Evolutionary conservation across 2,888 invertebrate genomes (phyloP).

Genomic region (Ophioninae sp.): DNA sequence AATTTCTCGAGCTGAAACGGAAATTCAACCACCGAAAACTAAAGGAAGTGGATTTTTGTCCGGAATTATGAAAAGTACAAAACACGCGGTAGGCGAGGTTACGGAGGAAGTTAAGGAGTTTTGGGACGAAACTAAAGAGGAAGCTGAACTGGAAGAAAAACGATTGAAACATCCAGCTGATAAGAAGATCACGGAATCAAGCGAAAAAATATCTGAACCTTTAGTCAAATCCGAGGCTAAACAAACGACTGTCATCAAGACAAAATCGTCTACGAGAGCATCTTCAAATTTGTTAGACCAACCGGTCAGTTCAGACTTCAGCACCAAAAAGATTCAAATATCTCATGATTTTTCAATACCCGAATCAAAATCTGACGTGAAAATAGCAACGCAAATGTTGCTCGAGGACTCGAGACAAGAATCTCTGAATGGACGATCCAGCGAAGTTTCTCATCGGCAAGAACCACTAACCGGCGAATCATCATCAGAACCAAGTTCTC

Average conservation of each 20-base stretch:
- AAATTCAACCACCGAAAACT: slow-evolving; percentile 61
- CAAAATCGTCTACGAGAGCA: slow-evolving; percentile 18
- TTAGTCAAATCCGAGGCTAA: slow-evolving; percentile 38
- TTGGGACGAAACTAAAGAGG: slow-evolving; percentile 67
- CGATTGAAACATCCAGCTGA: slow-evolving; percentile 40
- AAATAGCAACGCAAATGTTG: slow-evolving; percentile 64
- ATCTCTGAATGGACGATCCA: no score
- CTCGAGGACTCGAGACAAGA: slow-evolving; percentile 58
- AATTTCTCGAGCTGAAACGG: slow-evolving; percentile 70
- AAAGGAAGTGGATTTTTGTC: slow-evolving; percentile 67
- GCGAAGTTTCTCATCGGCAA: slow-evolving; percentile 28
- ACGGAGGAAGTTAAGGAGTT: slow-evolving; percentile 66
- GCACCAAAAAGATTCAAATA: slow-evolving; percentile 39
- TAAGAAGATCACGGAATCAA: slow-evolving; percentile 54
- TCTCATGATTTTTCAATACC: slow-evolving; percentile 51
- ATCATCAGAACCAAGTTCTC: slow-evolving; percentile 61
- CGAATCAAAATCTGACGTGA: slow-evolving; percentile 61
- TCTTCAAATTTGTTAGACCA: slow-evolving; percentile 12
- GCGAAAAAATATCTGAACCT: slow-evolving; percentile 31
- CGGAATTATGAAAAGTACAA: slow-evolving; percentile 70
- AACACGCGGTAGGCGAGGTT: slow-evolving; percentile 65
- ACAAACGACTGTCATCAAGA: slow-evolving; percentile 12
- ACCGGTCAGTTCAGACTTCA: neutral
- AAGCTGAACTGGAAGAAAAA: slow-evolving; percentile 57
- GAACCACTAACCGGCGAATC: slow-evolving; percentile 23